These are phyloP conservation scores for Campoletis raptor DNA, from an alignment of 2,888 invertebrate genomes.

Conservation along the genomic window DNA sequence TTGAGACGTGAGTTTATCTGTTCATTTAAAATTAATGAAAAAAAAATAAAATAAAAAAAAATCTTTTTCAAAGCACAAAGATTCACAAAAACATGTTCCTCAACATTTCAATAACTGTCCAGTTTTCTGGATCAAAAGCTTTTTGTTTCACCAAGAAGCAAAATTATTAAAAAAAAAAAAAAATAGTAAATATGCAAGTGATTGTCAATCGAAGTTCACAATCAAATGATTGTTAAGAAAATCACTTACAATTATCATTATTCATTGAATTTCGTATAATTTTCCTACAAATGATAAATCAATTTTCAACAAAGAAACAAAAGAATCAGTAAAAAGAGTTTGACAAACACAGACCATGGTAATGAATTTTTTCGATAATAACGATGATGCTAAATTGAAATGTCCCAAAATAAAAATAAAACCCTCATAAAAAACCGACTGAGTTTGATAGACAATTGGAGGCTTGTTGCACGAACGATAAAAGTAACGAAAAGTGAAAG, in stretches of 20 bases:
- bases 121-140: neutral
- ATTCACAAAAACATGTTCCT: no score
- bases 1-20: neutral
- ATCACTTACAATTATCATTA: no score
- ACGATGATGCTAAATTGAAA: neutral
- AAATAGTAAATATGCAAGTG: neutral
- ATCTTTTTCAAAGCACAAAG: neutral
- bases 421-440: neutral
- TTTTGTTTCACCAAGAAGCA: no score
- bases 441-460: neutral
- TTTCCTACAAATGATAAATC: neutral
- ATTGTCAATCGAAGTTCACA: neutral
- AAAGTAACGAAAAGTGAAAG: neutral
- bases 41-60: neutral
- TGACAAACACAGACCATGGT: neutral
- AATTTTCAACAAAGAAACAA: neutral
- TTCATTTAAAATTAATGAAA: neutral
- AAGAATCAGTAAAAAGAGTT: neutral
- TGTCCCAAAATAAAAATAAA: neutral
- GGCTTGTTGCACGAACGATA: neutral
- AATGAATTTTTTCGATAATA: neutral
- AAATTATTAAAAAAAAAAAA: no score
- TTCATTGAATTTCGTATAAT: no score
- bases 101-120: neutral
- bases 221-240: neutral